Conservation (phyloP, 1,140 invertebrate species). For the Drosophila arawakana region DNA sequence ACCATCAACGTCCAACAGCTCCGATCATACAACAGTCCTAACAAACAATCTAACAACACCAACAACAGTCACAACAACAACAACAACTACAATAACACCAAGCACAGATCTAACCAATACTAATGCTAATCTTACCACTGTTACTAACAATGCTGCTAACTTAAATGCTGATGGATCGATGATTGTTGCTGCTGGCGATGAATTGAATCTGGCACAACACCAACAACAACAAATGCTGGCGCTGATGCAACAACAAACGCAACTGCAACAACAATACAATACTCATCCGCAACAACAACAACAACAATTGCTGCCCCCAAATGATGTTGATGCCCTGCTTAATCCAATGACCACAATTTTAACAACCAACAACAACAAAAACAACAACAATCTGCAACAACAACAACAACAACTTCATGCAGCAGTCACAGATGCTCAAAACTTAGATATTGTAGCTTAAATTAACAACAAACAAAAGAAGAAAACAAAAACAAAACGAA, state of each 20-base stretch:
- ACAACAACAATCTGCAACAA: conserved; percentile 58
- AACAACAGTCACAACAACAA: conserved; percentile 40
- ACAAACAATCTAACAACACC: conserved; percentile 40
- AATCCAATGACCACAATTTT: conserved; percentile 37
- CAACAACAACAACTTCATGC: conserved; percentile 51
- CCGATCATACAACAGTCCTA: conserved; percentile 44
- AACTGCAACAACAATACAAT: conserved; percentile 81
- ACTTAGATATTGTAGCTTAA: conserved; percentile 84
- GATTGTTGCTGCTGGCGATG: conserved; percentile 30
- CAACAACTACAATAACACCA: conserved; percentile 45
- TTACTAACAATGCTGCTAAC: conserved; percentile 77
- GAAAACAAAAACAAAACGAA: conserved; percentile 51
- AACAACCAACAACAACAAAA: conserved; percentile 54
- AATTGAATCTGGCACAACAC: conserved; percentile 52
- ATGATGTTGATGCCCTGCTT: conserved; percentile 52
- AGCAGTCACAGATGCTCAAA: conserved; percentile 84
- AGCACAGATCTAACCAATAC: conserved; percentile 75
- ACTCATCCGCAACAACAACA: conserved; percentile 62
- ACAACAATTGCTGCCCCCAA: conserved; percentile 36
- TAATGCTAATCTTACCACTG: conserved; percentile 81
- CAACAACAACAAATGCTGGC: conserved; percentile 80
- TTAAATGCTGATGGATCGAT: conserved; percentile 43
- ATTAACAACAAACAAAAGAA: conserved; percentile 40
- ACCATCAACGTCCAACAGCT: conserved; percentile 41
- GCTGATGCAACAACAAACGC: conserved; percentile 79